A percentile compares a stretch with the other conserved stretches of the same genome.
phyloP scores from a whole-genome alignment of 2,888 invertebrate genomes.

The Limnephilus marmoratus region DNA sequence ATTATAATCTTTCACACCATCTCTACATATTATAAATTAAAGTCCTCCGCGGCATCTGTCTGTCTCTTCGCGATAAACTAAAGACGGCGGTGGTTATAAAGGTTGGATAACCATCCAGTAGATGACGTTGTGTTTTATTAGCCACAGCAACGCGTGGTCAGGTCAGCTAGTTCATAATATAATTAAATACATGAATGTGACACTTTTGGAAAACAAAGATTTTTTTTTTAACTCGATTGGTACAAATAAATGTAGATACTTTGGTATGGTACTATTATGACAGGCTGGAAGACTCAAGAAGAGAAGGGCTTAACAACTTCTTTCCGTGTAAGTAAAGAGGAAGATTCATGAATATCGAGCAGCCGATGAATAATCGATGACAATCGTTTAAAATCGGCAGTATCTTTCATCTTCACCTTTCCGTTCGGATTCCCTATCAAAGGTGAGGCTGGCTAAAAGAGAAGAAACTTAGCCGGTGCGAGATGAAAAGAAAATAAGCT shows the following conservation, averaged over 20 bases:
- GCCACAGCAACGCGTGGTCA: too few relatives aligned
- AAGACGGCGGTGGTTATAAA: too few relatives aligned
- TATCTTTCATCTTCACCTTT: constrained; percentile 38
- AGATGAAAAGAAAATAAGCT: constrained; percentile 66
- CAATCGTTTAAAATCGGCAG: constrained; percentile 23
- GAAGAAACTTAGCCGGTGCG: constrained; percentile 53
- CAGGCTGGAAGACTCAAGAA: not conserved
- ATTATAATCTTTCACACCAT: too few relatives aligned
- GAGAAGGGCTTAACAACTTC: not conserved
- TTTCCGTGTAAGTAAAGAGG: not conserved
- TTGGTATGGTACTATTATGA: not conserved
- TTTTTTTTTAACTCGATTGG: not conserved
- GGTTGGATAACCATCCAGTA: too few relatives aligned
- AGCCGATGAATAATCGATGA: constrained; percentile 14
- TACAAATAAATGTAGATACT: not conserved
- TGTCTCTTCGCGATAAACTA: too few relatives aligned
- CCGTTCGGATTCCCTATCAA: constrained; percentile 43
- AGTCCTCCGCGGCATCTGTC: too few relatives aligned
- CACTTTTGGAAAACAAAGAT: not conserved
- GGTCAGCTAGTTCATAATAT: too few relatives aligned
- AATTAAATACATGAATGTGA: too few relatives aligned
- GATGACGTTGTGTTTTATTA: too few relatives aligned
- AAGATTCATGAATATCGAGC: constrained; percentile 23
- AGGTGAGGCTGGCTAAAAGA: constrained; percentile 48
- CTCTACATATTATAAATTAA: too few relatives aligned